Percentiles rank a stretch among this genome's conserved stretches.
Conservation (phyloP, 2,888 invertebrate genomes). For the Andrena chrysosceles region DNA sequence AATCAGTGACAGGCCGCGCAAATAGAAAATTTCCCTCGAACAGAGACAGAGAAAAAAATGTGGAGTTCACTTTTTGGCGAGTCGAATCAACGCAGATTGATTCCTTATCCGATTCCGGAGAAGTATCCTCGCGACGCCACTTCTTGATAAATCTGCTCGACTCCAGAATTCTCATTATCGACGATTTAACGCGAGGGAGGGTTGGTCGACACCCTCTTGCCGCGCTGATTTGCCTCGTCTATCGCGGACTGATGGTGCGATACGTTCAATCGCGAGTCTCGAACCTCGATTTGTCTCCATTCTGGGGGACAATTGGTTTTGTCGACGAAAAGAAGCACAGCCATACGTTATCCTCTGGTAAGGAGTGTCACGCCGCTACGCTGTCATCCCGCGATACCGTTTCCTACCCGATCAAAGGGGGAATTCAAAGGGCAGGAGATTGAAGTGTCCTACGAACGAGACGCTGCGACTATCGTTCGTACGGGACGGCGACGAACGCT, state of each 20-base stretch:
- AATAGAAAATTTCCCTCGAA: slow-evolving; percentile 45
- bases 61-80: neutral
- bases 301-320: slow-evolving; percentile 31
- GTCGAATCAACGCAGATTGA: slow-evolving; percentile 26
- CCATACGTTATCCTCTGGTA: slow-evolving; percentile 17
- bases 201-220: neutral
- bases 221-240: slow-evolving; percentile 21
- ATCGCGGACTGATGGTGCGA: slow-evolving; percentile 5
- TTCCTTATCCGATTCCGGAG: slow-evolving; percentile 21
- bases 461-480: slow-evolving; percentile 13
- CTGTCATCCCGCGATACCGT: slow-evolving; percentile 32
- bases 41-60: neutral
- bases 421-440: slow-evolving; percentile 55
- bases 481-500: slow-evolving; percentile 4
- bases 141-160: slow-evolving; percentile 56
- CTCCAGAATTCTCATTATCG: slow-evolving; percentile 66
- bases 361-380: slow-evolving; percentile 15
- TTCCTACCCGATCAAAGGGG: slow-evolving; percentile 18
- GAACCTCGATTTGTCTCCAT: slow-evolving; percentile 39
- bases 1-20: slow-evolving; percentile 9
- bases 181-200: slow-evolving; percentile 49
- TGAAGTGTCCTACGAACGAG: slow-evolving; percentile 55
- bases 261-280: slow-evolving; percentile 13
- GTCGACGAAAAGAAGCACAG: neutral
- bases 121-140: slow-evolving; percentile 27